Conservation (phyloP, 2,888 invertebrate genomes). For the Heliconius erato region DNA sequence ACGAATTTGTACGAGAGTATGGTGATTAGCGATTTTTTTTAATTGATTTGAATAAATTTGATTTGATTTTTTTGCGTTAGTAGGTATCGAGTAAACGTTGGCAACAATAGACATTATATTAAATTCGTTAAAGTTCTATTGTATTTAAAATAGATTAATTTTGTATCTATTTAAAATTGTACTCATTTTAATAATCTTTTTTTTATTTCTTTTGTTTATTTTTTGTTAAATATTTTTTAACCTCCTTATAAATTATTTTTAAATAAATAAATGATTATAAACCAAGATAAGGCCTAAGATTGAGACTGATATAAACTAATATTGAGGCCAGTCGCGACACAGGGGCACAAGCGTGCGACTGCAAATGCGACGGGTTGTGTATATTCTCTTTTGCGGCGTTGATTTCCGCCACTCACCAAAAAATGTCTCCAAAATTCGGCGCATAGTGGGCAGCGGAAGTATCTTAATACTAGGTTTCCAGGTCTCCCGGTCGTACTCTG, state of each 20-base stretch:
- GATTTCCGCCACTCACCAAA: too few relatives aligned
- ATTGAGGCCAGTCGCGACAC: too few relatives aligned
- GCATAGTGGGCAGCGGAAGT: too few relatives aligned
- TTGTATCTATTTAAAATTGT: not conserved
- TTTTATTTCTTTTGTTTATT: not conserved
- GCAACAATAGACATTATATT: constrained; percentile 13
- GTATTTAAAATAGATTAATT: constrained; percentile 19
- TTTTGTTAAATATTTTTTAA: not conserved
- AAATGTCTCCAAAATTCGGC: too few relatives aligned
- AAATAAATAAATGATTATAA: not conserved
- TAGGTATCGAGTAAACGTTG: not conserved
- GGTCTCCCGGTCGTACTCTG: too few relatives aligned
- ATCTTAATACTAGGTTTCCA: too few relatives aligned
- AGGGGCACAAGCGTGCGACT: too few relatives aligned
- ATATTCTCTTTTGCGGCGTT: too few relatives aligned
- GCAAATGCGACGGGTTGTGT: too few relatives aligned
- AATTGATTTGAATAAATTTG: constrained; percentile 44
- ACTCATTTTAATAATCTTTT: not conserved
- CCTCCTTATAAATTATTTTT: not conserved
- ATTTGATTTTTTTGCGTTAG: not conserved
- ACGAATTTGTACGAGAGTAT: constrained; percentile 39
- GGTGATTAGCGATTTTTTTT: constrained; percentile 40
- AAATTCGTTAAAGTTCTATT: constrained; percentile 19
- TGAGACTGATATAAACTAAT: too few relatives aligned
- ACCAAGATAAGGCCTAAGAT: too few relatives aligned